Evolutionary conservation across 2,113 vertebrate species (phyloP), one percentile per base, ranked within the genome.

Genomic region (Trematomus loennbergii): DNA sequence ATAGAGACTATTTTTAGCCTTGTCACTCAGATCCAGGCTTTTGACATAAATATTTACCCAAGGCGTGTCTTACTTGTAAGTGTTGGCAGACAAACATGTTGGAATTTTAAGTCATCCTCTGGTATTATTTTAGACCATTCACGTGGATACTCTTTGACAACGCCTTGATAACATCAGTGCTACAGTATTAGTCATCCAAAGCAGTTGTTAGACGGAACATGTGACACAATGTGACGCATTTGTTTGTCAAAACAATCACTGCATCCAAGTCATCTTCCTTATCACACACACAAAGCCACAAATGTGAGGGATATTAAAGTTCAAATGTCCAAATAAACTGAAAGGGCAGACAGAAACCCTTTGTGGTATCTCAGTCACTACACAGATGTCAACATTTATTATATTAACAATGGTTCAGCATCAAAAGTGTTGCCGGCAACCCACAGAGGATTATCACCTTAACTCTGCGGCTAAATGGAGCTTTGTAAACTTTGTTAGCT

Each of bases 61-160:
- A 79, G 77, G 25, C 3, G 52, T 68, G 63, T 50, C 52, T 50
- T 59, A 43, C 61, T 61, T 18, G 20, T 16, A 25, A 61, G 40
- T 29, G 2, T 82, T 15, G 45, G 15, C 43, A 64, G 11, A 58
- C 5, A 29, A 25, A 29, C 2, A 18, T 11, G 50, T 49, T 45
- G 13, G 6, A 22, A 22, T 18, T 3, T 49, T 43, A 0, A 43
- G 16, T 77, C 62, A 62, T 54, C 0, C 12, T 63, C 50, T 58
- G 83, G 45, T 49, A 62, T 79, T 67, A 12, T 48, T 18, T 12
- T 12, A 12, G 4, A 12, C 5, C 15, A 12, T 20, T 5, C 4
- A 25, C n/a, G 20, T 15, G n/a, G 17, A 54, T 17, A 12, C 33
- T 36, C 33, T 25, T 16, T 15, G 2, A 1, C 29, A 36, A 11